Percentiles rank a stretch among this genome's conserved stretches.
Evolutionary conservation across 2,113 vertebrate species (phyloP).

Genomic region (Castor canadensis): DNA sequence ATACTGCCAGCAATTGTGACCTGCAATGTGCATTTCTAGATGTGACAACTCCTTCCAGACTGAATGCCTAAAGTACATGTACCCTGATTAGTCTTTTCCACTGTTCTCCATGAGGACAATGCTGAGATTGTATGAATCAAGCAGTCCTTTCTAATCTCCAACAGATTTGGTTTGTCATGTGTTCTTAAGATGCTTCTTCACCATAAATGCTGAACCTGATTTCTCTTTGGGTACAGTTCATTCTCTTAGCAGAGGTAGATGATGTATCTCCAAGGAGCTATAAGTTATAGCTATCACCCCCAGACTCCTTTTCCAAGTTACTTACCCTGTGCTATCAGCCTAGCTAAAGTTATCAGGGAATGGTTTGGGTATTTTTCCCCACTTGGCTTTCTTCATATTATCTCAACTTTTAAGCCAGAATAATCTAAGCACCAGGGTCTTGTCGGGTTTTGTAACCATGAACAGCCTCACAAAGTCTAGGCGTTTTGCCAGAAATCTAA

Average conservation of each 20-base stretch:
- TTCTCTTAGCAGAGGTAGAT: neutral
- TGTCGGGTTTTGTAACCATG: constrained; percentile 67
- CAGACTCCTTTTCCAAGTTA: constrained; percentile 10
- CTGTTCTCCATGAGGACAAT: neutral
- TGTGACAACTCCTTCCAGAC: neutral
- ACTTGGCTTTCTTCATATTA: constrained; percentile 51
- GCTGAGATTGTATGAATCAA: neutral
- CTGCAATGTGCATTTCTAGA: neutral
- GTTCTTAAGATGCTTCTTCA: neutral
- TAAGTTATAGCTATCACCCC: neutral
- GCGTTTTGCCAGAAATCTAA: constrained; percentile 82
- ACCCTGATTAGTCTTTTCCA: neutral
- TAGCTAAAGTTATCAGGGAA: constrained; percentile 7
- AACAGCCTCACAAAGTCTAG: constrained; percentile 80
- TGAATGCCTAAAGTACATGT: neutral
- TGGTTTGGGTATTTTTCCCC: constrained; percentile 38
- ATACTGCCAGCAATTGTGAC: neutral
- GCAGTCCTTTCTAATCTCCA: neutral
- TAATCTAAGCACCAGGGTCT: constrained; percentile 73
- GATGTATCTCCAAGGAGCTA: neutral
- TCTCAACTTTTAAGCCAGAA: constrained; percentile 71
- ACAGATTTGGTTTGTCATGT: neutral
- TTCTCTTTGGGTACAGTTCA: neutral
- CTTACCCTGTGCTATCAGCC: constrained; percentile 27
- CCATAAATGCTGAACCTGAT: neutral